Conservation (phyloP, 2,797 vertebrate species). For the Threskiornis aethiopicus region DNA sequence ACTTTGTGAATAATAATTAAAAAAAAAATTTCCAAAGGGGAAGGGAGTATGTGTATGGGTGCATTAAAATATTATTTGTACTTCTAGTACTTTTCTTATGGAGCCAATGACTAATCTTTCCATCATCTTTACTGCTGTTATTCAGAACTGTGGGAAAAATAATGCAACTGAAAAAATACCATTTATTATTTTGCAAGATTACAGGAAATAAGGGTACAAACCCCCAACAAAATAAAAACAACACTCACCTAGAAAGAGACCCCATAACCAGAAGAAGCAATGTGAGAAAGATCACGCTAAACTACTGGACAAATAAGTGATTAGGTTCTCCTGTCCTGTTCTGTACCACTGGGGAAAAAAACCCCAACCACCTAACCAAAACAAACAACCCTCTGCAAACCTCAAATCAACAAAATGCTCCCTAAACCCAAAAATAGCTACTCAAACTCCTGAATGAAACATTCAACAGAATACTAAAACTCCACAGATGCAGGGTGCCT, state of each 20-base stretch:
- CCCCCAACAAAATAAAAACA: neutral
- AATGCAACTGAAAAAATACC: neutral
- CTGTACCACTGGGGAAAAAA: neutral
- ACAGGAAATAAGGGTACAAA: neutral
- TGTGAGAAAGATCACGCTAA: neutral
- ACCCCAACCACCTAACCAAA: neutral
- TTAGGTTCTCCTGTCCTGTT: neutral
- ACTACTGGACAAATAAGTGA: neutral
- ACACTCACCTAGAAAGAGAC: neutral
- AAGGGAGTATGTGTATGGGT: accelerated
- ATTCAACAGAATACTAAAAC: neutral
- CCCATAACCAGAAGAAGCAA: neutral
- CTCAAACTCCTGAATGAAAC: neutral
- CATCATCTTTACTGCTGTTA: neutral
- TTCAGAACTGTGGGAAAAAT: neutral
- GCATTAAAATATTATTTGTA: neutral
- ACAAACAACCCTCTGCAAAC: neutral
- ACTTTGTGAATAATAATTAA: neutral
- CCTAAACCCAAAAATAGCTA: neutral
- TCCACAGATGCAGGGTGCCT: neutral
- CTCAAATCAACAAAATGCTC: neutral
- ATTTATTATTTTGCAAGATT: neutral
- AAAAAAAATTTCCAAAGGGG: neutral
- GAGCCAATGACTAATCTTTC: neutral
- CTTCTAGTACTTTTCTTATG: neutral